Percentiles rank a stretch among this genome's conserved stretches.
Evolutionary conservation across 2,797 vertebrate genomes (phyloP).

Genomic region (Fundulus diaphanus): DNA sequence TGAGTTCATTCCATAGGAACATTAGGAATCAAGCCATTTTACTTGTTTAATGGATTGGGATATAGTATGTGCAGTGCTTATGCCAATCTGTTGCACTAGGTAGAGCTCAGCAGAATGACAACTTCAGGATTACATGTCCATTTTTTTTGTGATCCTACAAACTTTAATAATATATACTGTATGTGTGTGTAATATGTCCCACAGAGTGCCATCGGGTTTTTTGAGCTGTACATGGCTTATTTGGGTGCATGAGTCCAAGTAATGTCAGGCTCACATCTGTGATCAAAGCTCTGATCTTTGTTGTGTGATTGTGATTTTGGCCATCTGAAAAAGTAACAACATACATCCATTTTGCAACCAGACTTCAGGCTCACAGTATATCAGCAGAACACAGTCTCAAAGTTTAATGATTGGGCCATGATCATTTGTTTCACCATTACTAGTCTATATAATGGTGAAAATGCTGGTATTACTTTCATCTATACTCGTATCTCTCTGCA

Average conservation of each 20-base stretch:
- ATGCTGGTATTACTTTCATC: conserved; percentile 15
- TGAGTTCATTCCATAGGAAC: too few relatives aligned
- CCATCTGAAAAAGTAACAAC: background rate
- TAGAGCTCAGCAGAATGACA: too few relatives aligned
- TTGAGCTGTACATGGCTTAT: conserved; percentile 20
- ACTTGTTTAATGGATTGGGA: too few relatives aligned
- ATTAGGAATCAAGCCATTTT: too few relatives aligned
- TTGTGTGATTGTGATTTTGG: conserved; percentile 2
- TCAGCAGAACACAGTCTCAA: conserved; percentile 9
- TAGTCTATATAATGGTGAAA: conserved; percentile 12
- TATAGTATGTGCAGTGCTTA: too few relatives aligned
- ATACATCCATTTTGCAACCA: background rate
- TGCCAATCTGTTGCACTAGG: too few relatives aligned
- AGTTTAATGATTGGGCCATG: background rate
- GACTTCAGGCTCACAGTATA: conserved; percentile 1
- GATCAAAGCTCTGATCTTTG: conserved; percentile 32
- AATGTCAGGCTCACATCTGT: conserved; percentile 18
- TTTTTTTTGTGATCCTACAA: too few relatives aligned
- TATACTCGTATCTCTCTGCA: background rate
- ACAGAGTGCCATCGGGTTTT: background rate
- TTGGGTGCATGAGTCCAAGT: conserved; percentile 17
- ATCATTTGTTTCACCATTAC: conserved; percentile 20
- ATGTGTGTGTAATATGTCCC: conserved; percentile 5
- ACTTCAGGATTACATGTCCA: too few relatives aligned
- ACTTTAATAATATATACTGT: too few relatives aligned